Base-by-base conservation (phyloP, 1,140 invertebrate species). In the Teleogryllus occipitalis region DNA sequence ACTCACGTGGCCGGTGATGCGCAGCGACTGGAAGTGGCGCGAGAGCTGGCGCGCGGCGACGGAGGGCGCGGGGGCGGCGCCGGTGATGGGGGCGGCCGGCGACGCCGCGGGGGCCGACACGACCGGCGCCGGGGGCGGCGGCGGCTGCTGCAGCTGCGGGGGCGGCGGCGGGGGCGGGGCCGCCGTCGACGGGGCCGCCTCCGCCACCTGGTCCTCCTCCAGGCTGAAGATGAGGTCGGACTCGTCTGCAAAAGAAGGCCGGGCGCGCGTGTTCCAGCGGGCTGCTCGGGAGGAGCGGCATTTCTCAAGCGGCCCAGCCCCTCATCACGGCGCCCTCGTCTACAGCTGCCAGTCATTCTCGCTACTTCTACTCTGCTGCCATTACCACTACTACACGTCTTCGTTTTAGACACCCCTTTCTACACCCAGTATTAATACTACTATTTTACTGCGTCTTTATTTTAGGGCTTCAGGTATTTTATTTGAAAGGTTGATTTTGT, bases 221-320 rank as follows among this genome's bases (percentile, higher is more conserved):
- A 95, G 87, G 22, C 89, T 91, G 80, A 93, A 94, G 82, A 92
- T 94, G 87, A 91, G 89, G 82, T 91, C 91, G 39, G 75, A 84
- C 22, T 88, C 87, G 75, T 88, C 87, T 86, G 79, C 8, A 72
- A 84, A 87, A 0, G 80, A 47, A 2, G 85, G 85, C 78, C 83
- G 83, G 47, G 80, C 80, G 8, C 85, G 80, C 78, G 79, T 82
- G 80, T 86, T 88, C 76, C 86, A 86, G 54, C 86, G 86, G 80
- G 82, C 82, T 39, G 27, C 27, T 39, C 27, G 1, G 27, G 27
- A 1, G 27, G 5, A 39, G 27, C 27, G 27, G 27, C 27, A 39
- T 39, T 39, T 39, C 27, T 39, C 27, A 39, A 1, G 27, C 27
- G 27, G 27, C 27, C 27, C n/a, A n/a, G n/a, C n/a, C n/a, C n/a